Conservation (phyloP, 2,113 vertebrate genomes). For the Porphyrio hochstetteri region DNA sequence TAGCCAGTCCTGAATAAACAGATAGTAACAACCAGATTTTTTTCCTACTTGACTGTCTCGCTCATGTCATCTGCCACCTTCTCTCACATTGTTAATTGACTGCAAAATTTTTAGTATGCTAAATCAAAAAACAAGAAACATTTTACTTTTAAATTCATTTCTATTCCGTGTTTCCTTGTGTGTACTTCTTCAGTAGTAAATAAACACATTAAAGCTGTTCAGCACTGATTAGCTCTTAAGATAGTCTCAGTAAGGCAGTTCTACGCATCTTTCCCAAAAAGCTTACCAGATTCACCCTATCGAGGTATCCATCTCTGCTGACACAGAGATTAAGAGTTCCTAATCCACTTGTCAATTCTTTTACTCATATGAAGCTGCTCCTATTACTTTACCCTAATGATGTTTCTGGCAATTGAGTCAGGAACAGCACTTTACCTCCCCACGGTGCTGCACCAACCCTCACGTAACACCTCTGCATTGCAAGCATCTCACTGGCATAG, state of each 20-base stretch:
- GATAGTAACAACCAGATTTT: not conserved
- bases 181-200: not conserved
- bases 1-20: not conserved
- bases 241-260: not conserved
- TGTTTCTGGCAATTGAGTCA: not conserved
- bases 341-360: slow-evolving; percentile 33
- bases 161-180: not conserved
- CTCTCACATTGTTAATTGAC: not conserved
- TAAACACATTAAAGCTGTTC: slow-evolving; percentile 24
- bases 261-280: not conserved
- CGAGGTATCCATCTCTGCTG: not conserved
- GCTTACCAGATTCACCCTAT: not conserved
- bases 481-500: not conserved
- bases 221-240: not conserved
- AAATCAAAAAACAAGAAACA: not conserved
- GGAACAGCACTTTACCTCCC: not conserved
- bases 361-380: not conserved
- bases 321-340: not conserved
- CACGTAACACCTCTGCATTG: not conserved
- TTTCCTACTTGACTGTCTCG: not conserved
- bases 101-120: not conserved
- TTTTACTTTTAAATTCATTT: not conserved
- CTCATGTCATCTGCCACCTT: not conserved
- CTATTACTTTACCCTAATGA: not conserved
- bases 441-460: rapidly evolving